Evolutionary conservation across 2,113 vertebrate genomes (phyloP).

Genomic region (Corythoichthys haematopterus): DNA sequence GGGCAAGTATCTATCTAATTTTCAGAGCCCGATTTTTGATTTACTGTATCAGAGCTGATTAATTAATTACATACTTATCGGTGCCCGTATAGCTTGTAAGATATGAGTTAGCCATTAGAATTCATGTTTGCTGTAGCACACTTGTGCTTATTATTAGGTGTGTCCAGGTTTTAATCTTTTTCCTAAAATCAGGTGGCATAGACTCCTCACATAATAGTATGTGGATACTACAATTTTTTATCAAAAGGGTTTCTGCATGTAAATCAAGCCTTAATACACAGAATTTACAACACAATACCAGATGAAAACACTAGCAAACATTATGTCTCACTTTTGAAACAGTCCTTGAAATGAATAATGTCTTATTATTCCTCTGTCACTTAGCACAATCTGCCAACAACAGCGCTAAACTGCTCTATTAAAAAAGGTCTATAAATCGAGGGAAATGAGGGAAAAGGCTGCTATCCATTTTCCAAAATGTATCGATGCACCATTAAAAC

Average conservation of each 20-base stretch:
- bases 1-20: too few relatives aligned
- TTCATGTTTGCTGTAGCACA: too few relatives aligned
- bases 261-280: slow-evolving; percentile 21
- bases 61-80: too few relatives aligned
- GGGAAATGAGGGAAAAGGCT: slow-evolving; percentile 17
- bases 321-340: slow-evolving; percentile 18
- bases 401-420: slow-evolving; percentile 23
- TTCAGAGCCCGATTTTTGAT: too few relatives aligned
- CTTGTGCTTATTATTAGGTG: too few relatives aligned
- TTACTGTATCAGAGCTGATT: too few relatives aligned
- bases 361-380: slow-evolving; percentile 43
- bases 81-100: too few relatives aligned
- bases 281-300: slow-evolving; percentile 12
- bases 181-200: too few relatives aligned
- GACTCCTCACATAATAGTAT: too few relatives aligned
- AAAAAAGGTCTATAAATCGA: slow-evolving; percentile 39
- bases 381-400: slow-evolving; percentile 46
- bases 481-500: slow-evolving; percentile 49
- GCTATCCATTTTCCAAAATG: slow-evolving; percentile 47
- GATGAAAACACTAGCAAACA: slow-evolving; percentile 19
- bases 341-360: slow-evolving; percentile 9
- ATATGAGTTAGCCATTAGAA: too few relatives aligned
- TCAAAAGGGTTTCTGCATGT: not conserved
- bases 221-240: too few relatives aligned
- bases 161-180: too few relatives aligned